Evolutionary conservation across 2,888 invertebrate genomes (phyloP), one percentile per base, ranked within the genome.

Genomic region (Apantesis nais): DNA sequence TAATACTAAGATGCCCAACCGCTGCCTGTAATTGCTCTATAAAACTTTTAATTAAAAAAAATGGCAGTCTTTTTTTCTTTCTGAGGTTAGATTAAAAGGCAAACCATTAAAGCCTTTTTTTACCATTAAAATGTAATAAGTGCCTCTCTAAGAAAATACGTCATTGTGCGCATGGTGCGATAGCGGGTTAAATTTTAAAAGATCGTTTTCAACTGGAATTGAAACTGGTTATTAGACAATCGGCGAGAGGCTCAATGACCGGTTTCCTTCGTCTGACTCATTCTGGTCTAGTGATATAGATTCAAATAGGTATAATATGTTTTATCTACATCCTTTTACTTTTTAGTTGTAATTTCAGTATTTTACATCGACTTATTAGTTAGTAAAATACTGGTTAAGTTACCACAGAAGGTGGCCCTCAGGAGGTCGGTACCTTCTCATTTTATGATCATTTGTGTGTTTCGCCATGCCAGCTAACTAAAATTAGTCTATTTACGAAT

Each of bases 201-300:
- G 4, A 58, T 66, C 58, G 58, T 58, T 70, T 66, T 66, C n/a
- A n/a, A 55, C 39, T 70, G 25, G 52, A 29, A 37, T 52, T 60
- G 55, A 62, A 79, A 79, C 79, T 25, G 78, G 79, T 79, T 79
- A 65, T 72, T 69, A 67, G 66, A 70, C 64, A 69, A 73, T 62
- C 62, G 61, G 12, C 64, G 34, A 29, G 60, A 79, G 74, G 79
- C 82, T 68, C 63, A 74, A 81, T 79, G 79, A 79, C 80, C 75
- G 62, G 79, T 80, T 80, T 74, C 79, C 75, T 72, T 72, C 34
- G 52, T 31, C 62, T 66, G 70, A 70, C 66, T 70, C 70, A 70
- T 58, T 55, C 41, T 55, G 41, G 55, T 41, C 64, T 64, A 58
- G 55, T 55, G 29, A 58, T 58, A 58, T 66, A 67, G 41, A 67